A percentile compares a stretch with the other conserved stretches of the same genome.
These are phyloP conservation scores for Aviceda subcristata DNA, from an alignment of 2,113 vertebrate genomes.

Conservation along the genomic window DNA sequence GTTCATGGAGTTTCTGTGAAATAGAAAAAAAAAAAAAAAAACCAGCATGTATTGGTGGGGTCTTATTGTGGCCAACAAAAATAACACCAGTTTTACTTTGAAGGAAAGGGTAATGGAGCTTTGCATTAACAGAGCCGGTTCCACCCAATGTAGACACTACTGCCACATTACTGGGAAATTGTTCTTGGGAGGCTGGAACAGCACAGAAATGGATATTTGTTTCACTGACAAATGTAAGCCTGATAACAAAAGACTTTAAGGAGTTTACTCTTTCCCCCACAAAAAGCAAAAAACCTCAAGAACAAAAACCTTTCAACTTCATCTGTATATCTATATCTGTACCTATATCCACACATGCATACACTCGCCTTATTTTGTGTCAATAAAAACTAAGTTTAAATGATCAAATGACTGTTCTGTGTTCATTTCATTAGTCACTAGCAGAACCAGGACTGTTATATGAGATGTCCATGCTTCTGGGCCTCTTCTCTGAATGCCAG, in stretches of 20 bases:
- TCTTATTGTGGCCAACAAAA: not conserved
- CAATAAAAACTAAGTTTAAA: not conserved
- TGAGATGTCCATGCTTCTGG: not conserved
- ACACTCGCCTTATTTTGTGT: not conserved
- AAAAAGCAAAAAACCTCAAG: not conserved
- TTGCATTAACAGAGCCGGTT: not conserved
- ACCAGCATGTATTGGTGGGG: not conserved
- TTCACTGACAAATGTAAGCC: not conserved
- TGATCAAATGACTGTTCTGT: not conserved
- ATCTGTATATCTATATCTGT: not conserved
- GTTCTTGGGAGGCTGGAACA: not conserved
- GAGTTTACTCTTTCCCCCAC: rapidly evolving
- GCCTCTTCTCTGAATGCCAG: not conserved
- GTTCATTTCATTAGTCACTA: not conserved
- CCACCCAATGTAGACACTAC: rapidly evolving
- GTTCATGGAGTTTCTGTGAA: not conserved
- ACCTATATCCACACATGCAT: not conserved
- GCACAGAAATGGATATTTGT: not conserved
- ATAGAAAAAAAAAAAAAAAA: not conserved
- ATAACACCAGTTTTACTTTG: not conserved
- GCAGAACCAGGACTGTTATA: not conserved
- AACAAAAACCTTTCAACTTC: not conserved
- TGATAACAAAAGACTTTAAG: not conserved
- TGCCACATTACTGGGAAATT: not conserved
- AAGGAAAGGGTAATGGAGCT: not conserved